Evolutionary conservation across 1,140 invertebrate species (phyloP).

Genomic region (Sitophilus oryzae): DNA sequence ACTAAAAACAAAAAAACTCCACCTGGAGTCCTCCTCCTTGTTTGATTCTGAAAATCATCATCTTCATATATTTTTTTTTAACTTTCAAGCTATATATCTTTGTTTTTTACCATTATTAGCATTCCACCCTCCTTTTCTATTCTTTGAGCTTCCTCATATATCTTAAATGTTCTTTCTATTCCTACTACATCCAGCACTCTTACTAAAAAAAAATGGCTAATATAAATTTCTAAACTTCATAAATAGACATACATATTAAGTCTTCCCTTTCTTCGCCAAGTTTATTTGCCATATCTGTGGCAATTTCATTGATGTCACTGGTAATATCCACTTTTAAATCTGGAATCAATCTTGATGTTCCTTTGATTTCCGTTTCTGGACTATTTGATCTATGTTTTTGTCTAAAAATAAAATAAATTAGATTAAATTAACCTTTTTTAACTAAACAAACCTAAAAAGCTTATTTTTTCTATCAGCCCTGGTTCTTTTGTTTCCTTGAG

Average conservation of each 20-base stretch:
- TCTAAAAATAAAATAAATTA: slow-evolving; percentile 31
- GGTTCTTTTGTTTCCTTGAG: slow-evolving; percentile 52
- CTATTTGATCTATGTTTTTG: slow-evolving; percentile 43
- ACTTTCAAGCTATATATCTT: not conserved
- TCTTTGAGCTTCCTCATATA: slow-evolving; percentile 71
- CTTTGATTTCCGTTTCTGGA: slow-evolving; percentile 41
- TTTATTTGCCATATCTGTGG: slow-evolving; percentile 63
- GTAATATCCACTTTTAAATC: slow-evolving; percentile 49
- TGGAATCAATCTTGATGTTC: slow-evolving; percentile 47
- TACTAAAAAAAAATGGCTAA: slow-evolving; percentile 50
- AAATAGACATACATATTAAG: slow-evolving; percentile 51
- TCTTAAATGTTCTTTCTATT: slow-evolving; percentile 63
- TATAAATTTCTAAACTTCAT: slow-evolving; percentile 9
- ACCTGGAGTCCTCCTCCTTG: slow-evolving; percentile 71
- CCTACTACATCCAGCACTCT: slow-evolving; percentile 67
- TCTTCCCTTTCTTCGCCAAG: slow-evolving; percentile 64
- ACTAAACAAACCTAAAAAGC: slow-evolving; percentile 41
- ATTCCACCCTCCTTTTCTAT: slow-evolving; percentile 78
- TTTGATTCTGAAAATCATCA: slow-evolving; percentile 60
- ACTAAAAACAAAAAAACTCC: slow-evolving; percentile 77
- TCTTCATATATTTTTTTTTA: not conserved
- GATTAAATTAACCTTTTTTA: not conserved
- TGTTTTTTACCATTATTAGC: slow-evolving; percentile 61
- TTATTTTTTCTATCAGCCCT: slow-evolving; percentile 53
- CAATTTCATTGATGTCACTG: slow-evolving; percentile 54